Percentiles rank a stretch among this genome's conserved stretches.
Conservation (phyloP, 2,113 vertebrate genomes). For the Mormyrus lacerda region DNA sequence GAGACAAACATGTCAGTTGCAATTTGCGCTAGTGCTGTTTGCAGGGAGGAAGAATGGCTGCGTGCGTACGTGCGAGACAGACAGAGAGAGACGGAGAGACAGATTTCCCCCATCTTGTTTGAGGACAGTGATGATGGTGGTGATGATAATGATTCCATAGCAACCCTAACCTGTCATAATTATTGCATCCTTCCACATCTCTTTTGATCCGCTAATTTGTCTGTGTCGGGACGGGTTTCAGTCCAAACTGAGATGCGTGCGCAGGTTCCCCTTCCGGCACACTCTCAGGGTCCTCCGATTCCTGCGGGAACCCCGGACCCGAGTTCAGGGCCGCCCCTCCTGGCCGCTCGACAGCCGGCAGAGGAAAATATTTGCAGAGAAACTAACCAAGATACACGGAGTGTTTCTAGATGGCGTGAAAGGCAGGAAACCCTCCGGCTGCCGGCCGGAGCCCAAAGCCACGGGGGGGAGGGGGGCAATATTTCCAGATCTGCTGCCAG, state of each 20-base stretch:
- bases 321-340: background rate
- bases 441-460: background rate
- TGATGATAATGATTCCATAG: background rate
- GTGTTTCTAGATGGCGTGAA: background rate
- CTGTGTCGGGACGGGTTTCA: background rate
- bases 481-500: constrained; percentile 22
- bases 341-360: too few relatives aligned
- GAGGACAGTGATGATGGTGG: background rate
- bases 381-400: background rate
- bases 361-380: too few relatives aligned
- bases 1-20: background rate
- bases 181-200: background rate
- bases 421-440: background rate
- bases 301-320: too few relatives aligned
- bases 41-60: background rate
- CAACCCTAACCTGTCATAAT: background rate
- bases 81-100: too few relatives aligned
- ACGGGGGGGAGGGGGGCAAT: background rate
- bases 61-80: too few relatives aligned
- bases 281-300: background rate
- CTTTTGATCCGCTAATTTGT: background rate
- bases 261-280: background rate
- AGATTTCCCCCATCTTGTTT: background rate
- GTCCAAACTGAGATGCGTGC: background rate
- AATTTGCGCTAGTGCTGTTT: background rate